These are phyloP conservation scores for Gnathonemus longibarbis DNA, from an alignment of 2,113 vertebrate species.

Conservation along the genomic window DNA sequence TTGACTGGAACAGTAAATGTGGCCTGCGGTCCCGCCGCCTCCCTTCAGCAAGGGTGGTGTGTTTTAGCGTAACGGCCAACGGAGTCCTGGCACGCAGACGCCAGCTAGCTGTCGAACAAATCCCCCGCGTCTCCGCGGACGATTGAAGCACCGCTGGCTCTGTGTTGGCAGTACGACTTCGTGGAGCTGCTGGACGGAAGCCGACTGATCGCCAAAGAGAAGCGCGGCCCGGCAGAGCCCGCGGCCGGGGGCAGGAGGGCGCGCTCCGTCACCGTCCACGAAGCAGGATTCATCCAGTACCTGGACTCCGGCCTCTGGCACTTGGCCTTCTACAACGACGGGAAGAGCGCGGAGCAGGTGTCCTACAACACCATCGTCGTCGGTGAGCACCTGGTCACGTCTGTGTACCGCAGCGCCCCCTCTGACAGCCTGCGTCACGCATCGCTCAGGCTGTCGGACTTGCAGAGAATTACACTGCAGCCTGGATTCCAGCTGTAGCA, in stretches of 20 bases:
- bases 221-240: slow-evolving; percentile 63
- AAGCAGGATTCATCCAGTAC: slow-evolving; percentile 96
- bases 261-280: slow-evolving; percentile 77
- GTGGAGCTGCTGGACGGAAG: slow-evolving; percentile 95
- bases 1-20: not conserved
- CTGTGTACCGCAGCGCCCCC: not conserved
- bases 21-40: too few relatives aligned
- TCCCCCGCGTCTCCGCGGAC: not conserved
- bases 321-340: slow-evolving; percentile 95
- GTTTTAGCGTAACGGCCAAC: not conserved
- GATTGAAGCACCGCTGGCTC: not conserved
- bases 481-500: not conserved
- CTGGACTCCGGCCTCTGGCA: slow-evolving; percentile 95
- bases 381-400: slow-evolving; percentile 62
- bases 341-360: slow-evolving; percentile 80
- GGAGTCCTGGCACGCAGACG: not conserved
- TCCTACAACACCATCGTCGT: slow-evolving; percentile 92
- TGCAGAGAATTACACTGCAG: not conserved
- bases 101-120: not conserved
- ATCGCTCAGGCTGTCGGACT: not conserved
- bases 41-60: not conserved
- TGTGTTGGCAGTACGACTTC: slow-evolving; percentile 81
- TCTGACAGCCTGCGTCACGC: not conserved
- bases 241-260: slow-evolving; percentile 65
- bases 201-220: slow-evolving; percentile 85